phyloP scores from a whole-genome alignment of 2,797 vertebrate species.

The Podargus strigoides region DNA sequence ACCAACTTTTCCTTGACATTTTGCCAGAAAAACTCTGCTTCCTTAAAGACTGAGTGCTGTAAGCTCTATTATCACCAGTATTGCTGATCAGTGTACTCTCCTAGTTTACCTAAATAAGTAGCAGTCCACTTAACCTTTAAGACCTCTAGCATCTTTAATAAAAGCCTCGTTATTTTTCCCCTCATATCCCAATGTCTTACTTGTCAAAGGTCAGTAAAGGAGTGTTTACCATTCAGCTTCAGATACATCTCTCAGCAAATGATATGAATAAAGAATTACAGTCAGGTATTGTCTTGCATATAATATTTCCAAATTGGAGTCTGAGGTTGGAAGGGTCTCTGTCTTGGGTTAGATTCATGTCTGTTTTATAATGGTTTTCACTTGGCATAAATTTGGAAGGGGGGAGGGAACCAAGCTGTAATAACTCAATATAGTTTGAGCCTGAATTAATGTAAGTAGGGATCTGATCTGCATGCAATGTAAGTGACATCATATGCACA shows the following conservation, averaged over 20 bases:
- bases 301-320: neutral
- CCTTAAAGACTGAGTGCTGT: neutral
- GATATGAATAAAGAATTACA: neutral
- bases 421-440: neutral
- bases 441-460: neutral
- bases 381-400: neutral
- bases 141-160: neutral
- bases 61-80: neutral
- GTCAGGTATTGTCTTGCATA: neutral
- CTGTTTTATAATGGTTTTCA: neutral
- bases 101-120: constrained; percentile 47
- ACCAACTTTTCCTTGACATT: constrained; percentile 38
- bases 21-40: neutral
- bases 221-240: neutral
- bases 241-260: constrained; percentile 1
- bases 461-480: neutral
- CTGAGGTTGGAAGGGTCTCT: neutral
- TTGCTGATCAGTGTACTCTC: constrained; percentile 18
- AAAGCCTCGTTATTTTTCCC: neutral
- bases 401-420: neutral
- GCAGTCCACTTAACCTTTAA: neutral
- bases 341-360: neutral
- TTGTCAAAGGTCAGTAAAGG: constrained; percentile 8
- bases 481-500: neutral
- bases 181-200: neutral